Evolutionary conservation across 2,888 invertebrate genomes (phyloP), one percentile per base, ranked within the genome.

Genomic region (Ennomos erosarius): DNA sequence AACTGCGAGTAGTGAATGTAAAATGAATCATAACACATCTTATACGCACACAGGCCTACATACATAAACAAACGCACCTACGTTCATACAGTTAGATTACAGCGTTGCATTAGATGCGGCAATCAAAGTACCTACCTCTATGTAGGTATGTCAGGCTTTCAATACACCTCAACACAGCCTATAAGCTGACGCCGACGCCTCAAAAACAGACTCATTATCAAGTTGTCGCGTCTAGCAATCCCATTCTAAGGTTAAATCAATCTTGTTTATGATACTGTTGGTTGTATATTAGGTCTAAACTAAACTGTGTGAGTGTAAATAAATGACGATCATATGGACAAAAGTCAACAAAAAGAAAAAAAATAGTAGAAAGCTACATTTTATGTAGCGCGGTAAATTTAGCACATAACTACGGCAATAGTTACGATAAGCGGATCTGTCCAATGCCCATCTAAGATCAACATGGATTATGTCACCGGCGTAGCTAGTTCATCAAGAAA

Each of bases 401-500:
- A 55, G 43, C 47, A 44, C 43, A 39, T 35, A 35, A 34, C n/a
- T 36, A 12, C 36, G 36, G 40, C 46, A 48, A 48, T 13, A 16
- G 16, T 16, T 16, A 37, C 9, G 33, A 26, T 42, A 56, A 48
- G 42, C 55, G 55, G 43, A 47, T 55, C 44, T 50, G 50, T 64
- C 42, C 48, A 44, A 40, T 50, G 50, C 64, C 42, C 48, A 44
- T 46, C 35, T 50, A 44, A 62, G 66, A 66, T 68, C 67, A 55
- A 68, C 64, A 49, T 35, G 62, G 62, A 75, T 82, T 79, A 79
- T 75, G 74, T 76, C 75, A 80, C 70, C 49, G 62, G 57, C 65
- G 49, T 65, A 66, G 62, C 76, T 69, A 62, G 79, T 79, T 78
- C 70, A 67, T 76, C 79, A 73, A 73, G 79, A 75, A 62, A 69